A percentile compares a stretch with the other conserved stretches of the same genome.
These are phyloP conservation scores for Isoperla grammatica DNA, from an alignment of 2,888 invertebrate genomes.

Conservation along the genomic window DNA sequence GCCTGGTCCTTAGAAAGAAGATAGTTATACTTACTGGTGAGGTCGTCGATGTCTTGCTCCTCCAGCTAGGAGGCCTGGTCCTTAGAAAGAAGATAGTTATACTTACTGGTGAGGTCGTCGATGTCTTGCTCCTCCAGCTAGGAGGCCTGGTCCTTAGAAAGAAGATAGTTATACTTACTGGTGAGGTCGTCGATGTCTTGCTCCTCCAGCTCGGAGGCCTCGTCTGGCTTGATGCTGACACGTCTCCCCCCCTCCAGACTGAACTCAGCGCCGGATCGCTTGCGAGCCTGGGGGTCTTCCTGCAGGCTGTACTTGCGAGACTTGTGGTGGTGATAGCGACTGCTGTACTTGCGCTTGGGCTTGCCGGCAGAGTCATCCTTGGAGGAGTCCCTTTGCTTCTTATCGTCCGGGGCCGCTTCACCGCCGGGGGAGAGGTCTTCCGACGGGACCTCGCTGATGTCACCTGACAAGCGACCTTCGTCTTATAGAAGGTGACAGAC, in stretches of 20 bases:
- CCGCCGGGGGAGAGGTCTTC: background rate
- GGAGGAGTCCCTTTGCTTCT: background rate
- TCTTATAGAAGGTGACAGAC: background rate
- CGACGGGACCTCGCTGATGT: conserved; percentile 14
- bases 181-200: conserved; percentile 77
- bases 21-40: too few relatives aligned
- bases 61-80: too few relatives aligned
- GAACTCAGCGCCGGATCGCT: conserved; percentile 46
- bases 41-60: too few relatives aligned
- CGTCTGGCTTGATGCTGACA: conserved; percentile 66
- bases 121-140: too few relatives aligned
- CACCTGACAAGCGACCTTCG: too few relatives aligned
- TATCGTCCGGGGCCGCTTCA: background rate
- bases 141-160: too few relatives aligned
- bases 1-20: too few relatives aligned
- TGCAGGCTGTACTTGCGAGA: conserved; percentile 69
- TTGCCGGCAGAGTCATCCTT: background rate
- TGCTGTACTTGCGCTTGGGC: conserved; percentile 40
- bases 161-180: conserved; percentile 40
- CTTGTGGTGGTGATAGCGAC: conserved; percentile 55
- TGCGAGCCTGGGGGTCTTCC: conserved; percentile 56
- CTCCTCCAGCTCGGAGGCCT: conserved; percentile 65
- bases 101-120: too few relatives aligned
- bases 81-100: too few relatives aligned
- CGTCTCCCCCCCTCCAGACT: conserved; percentile 44